These are phyloP conservation scores for Danaus melanippus DNA, from an alignment of 1,140 invertebrate species.

Conservation along the genomic window DNA sequence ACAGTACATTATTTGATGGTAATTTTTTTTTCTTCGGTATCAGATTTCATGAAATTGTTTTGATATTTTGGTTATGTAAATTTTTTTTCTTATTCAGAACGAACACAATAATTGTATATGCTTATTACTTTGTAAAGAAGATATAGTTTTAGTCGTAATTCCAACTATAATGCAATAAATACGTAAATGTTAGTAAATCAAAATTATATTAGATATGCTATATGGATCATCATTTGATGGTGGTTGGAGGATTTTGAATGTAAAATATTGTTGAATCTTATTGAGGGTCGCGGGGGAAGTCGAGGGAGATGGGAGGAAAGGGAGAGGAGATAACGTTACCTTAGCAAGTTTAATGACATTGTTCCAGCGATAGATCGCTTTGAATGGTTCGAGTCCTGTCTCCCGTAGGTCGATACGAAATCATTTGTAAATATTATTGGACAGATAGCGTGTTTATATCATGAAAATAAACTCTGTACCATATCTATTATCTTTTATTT, in stretches of 20 bases:
- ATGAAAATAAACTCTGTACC: slow-evolving; percentile 66
- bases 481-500: slow-evolving; percentile 22
- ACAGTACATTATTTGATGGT: too few species aligned
- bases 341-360: too few species aligned
- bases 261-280: slow-evolving; percentile 31
- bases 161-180: slow-evolving; percentile 22
- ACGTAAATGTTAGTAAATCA: slow-evolving; percentile 24
- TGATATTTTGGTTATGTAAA: too few species aligned
- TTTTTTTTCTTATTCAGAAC: too few species aligned
- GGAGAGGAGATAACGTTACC: too few species aligned
- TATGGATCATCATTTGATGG: slow-evolving; percentile 45
- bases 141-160: neutral
- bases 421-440: slow-evolving; percentile 37
- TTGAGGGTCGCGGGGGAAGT: slow-evolving; percentile 26
- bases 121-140: too few species aligned
- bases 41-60: too few species aligned
- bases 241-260: slow-evolving; percentile 27
- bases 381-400: neutral
- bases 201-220: slow-evolving; percentile 38
- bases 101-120: too few species aligned
- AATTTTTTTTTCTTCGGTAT: too few species aligned
- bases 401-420: slow-evolving; percentile 17
- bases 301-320: too few species aligned
- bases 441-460: slow-evolving; percentile 58
- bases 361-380: too few species aligned